Evolutionary conservation across 1,140 invertebrate species (phyloP), one percentile per base, ranked within the genome.

Genomic region (Pseudoatta argentina): DNA sequence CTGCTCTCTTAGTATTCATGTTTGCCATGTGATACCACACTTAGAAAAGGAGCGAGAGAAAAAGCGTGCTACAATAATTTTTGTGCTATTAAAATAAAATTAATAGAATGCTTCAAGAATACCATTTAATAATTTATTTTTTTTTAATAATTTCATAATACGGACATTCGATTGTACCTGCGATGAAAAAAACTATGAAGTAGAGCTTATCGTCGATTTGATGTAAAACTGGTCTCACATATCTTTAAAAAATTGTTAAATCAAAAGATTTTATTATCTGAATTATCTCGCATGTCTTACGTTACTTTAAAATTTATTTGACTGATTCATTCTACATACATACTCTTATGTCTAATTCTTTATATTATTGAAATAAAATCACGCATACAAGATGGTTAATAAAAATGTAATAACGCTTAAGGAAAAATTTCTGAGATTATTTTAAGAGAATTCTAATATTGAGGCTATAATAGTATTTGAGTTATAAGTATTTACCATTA

Each of bases 361-460:
- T 79, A 79, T n/a, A 55, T 55, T 69, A 69, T 7, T n/a, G 16
- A 69, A 79, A 69, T 79, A 27, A 3, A 67, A 55, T 51, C 64
- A 77, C 4, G 39, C 14, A 64, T 59, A 59, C 2, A 63, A 14
- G 7, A 10, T 66, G 63, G 0, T n/a, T 10, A 14, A 16, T 30
- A 63, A 30, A 27, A n/a, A 27, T 27, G 27, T 27, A 63, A 63
- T 30, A 34, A 66, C 61, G 27, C 18, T 34, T 66, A 34, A 34
- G 8, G 2, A 0, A 18, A 66, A 18, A 66, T 34, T 66, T 66
- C 30, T 66, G 1, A 66, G 6, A 66, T 66, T 34, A 34, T 66
- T 34, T 66, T 34, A 7, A 30, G 3, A 34, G 8, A n/a, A 8
- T 64, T 8, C 8, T 66, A 66, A 34, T 66, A n/a, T 66, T 34